Base-by-base conservation (phyloP, 2,888 invertebrate species). In the Philhelius pedissequus region DNA sequence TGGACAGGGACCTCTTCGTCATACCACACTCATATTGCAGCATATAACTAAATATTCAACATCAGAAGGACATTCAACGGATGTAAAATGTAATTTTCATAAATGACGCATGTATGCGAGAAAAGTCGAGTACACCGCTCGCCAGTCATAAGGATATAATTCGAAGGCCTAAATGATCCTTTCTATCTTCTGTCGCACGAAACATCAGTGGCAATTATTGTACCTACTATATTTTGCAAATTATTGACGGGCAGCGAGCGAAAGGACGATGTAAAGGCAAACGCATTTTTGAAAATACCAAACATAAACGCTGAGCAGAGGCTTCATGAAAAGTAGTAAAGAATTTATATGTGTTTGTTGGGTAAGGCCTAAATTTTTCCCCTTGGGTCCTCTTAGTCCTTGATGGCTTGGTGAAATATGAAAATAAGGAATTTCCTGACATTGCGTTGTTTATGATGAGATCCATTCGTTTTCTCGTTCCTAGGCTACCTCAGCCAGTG, bases 361-460 rank as follows among this genome's bases (percentile, higher is more conserved):
- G 66, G 79, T 70, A 32, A 66, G 15, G 62, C 52, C 79, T 80
- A 84, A 84, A 76, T 58, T 68, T 58, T 68, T 71, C 66, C 80
- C 75, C 84, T 45, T 71, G 84, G 84, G 84, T 71, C 71, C 74
- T 75, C 66, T 81, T 84, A 64, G 54, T 60, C 71, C 48, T 45
- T 35, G 50, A 25, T 43, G 15, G 60, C 50, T 68, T 43, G 30
- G 54, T 75, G 58, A 64, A 70, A 62, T 30, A 62, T 32, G 35
- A 78, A 83, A 83, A 83, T 78, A 83, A 74, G 70, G 71, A 84
- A 80, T 79, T 70, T 79, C 54, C 38, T 35, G 60, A 38, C 60
- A 71, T 84, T 79, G 45, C 60, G 75, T 84, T 79, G 76, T 84
- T 84, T 84, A 84, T 84, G 84, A 76, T 35, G 60, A 38, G 50